Conservation (phyloP, 1,140 invertebrate genomes). For the Drosophila bipectinata region DNA sequence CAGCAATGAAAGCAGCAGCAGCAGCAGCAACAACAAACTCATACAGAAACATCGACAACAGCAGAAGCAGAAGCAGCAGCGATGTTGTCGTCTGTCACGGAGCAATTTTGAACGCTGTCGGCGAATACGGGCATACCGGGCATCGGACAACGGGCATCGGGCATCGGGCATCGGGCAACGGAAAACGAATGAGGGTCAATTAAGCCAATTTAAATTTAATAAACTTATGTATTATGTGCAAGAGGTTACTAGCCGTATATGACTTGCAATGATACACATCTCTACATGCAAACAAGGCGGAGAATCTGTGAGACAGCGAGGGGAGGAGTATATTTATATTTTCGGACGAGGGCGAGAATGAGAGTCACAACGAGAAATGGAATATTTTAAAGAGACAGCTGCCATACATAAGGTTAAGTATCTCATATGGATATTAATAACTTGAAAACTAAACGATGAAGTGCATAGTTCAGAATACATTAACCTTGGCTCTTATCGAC, state of each 20-base stretch:
- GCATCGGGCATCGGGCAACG: slow-evolving; percentile 54
- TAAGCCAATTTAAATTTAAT: slow-evolving; percentile 84
- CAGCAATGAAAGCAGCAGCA: slow-evolving; percentile 66
- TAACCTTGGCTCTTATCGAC: slow-evolving; percentile 29
- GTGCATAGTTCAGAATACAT: slow-evolving; percentile 63
- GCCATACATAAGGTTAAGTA: slow-evolving; percentile 60
- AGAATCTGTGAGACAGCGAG: not conserved
- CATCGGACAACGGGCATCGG: slow-evolving; percentile 24
- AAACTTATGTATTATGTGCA: slow-evolving; percentile 83
- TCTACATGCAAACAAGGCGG: slow-evolving; percentile 15
- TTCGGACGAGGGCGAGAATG: slow-evolving; percentile 43
- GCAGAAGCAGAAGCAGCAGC: slow-evolving; percentile 13
- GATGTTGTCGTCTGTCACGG: slow-evolving; percentile 58
- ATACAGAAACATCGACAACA: slow-evolving; percentile 15
- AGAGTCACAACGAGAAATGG: not conserved
- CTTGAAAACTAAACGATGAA: slow-evolving; percentile 56
- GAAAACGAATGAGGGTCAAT: slow-evolving; percentile 83
- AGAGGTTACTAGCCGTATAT: slow-evolving; percentile 77
- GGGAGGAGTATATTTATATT: slow-evolving; percentile 30
- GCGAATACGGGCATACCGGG: slow-evolving; percentile 38
- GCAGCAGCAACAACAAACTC: slow-evolving; percentile 1
- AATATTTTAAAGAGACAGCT: slow-evolving; percentile 46
- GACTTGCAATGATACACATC: slow-evolving; percentile 69
- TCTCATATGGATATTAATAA: slow-evolving; percentile 60
- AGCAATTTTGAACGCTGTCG: slow-evolving; percentile 49